Conservation (phyloP, 2,113 vertebrate species). For the Calyptommatus sinebrachiatus region DNA sequence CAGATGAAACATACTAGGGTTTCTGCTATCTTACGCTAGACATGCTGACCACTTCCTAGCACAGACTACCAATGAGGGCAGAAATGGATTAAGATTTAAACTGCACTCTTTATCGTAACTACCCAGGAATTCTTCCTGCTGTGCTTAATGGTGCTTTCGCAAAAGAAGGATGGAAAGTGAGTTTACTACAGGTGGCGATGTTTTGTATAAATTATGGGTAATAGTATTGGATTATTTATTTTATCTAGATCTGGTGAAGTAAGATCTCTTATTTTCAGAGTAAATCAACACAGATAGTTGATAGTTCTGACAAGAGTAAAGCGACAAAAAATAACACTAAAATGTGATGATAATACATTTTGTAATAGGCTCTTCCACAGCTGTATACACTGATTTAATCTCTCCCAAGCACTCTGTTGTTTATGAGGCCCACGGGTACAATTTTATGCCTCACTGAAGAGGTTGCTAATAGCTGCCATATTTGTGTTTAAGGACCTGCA, state of each 20-base stretch:
- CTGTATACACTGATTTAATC: slow-evolving; percentile 84
- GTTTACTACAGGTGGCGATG: slow-evolving; percentile 50
- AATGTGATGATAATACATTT: slow-evolving; percentile 74
- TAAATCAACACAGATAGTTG: slow-evolving; percentile 52
- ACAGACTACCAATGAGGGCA: too few species aligned
- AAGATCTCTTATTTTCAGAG: slow-evolving; percentile 44
- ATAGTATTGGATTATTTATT: slow-evolving; percentile 51
- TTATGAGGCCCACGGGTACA: slow-evolving; percentile 85
- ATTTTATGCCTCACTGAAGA: slow-evolving; percentile 87
- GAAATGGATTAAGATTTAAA: too few species aligned
- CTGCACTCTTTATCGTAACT: too few species aligned
- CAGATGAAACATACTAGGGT: too few species aligned
- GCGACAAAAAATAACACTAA: slow-evolving; percentile 67
- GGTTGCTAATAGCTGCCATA: slow-evolving; percentile 86
- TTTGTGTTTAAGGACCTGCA: slow-evolving; percentile 83
- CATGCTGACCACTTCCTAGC: too few species aligned
- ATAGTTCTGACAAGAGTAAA: slow-evolving; percentile 62
- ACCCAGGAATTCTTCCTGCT: too few species aligned
- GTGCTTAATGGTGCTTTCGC: too few species aligned
- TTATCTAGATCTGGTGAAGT: slow-evolving; percentile 25
- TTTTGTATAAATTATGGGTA: slow-evolving; percentile 36
- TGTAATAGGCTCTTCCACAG: slow-evolving; percentile 78
- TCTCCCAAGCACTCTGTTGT: slow-evolving; percentile 80
- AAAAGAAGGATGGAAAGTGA: too few species aligned
- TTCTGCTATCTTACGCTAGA: too few species aligned